These are phyloP conservation scores for Elanus axillaris DNA, from an alignment of 2,113 vertebrate genomes.

Conservation along the genomic window DNA sequence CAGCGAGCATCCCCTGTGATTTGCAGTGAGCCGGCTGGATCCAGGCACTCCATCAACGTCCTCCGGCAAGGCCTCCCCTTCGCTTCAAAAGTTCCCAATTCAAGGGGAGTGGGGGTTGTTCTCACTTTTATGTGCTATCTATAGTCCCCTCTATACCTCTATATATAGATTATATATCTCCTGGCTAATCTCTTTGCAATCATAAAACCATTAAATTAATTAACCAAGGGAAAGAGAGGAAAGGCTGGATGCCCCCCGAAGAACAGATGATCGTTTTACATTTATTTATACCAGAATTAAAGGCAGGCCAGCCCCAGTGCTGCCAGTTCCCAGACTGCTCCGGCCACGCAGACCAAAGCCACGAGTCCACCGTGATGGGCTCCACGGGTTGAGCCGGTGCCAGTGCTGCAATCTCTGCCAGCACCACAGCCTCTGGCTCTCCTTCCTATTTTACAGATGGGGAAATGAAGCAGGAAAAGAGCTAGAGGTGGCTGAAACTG, in stretches of 20 bases:
- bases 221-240: conserved; percentile 31
- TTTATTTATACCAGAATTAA: not conserved
- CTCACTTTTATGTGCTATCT: conserved; percentile 6
- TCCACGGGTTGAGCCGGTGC: accelerated
- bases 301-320: not conserved
- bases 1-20: accelerated
- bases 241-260: not conserved
- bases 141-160: conserved; percentile 29
- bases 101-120: not conserved
- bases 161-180: conserved; percentile 39
- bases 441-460: not conserved
- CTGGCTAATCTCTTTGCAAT: conserved; percentile 55
- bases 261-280: not conserved
- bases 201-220: conserved; percentile 68
- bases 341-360: not conserved
- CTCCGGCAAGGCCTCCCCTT: not conserved
- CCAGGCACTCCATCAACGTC: not conserved
- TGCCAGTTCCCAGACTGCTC: not conserved
- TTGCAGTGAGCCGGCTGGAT: not conserved
- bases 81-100: not conserved
- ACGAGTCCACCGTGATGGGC: not conserved
- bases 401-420: accelerated
- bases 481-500: not conserved
- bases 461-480: not conserved
- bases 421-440: not conserved